Evolutionary conservation across 2,888 invertebrate genomes (phyloP).

Genomic region (Antheraea yamamai): DNA sequence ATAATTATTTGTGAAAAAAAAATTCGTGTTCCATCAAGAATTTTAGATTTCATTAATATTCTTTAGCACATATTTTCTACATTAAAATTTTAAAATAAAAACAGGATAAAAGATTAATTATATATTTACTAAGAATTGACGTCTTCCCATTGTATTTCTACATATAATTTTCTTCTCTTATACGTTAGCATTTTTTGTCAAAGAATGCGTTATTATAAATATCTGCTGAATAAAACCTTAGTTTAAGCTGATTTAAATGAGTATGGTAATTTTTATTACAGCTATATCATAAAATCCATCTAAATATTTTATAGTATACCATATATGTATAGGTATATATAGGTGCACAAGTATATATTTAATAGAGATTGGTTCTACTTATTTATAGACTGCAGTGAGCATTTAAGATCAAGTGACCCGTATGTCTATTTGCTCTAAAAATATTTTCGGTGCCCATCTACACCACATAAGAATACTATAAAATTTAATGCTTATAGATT

Average conservation of each 20-base stretch:
- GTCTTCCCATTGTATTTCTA: not conserved
- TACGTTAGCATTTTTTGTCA: not conserved
- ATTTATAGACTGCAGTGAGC: no score
- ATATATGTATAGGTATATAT: not conserved
- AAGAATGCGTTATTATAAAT: not conserved
- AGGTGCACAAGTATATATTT: not conserved
- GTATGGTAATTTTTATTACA: not conserved
- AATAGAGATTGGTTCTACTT: no score
- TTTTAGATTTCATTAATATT: not conserved
- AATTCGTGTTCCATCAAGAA: not conserved
- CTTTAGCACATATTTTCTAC: not conserved
- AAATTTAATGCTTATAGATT: no score
- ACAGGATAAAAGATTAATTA: not conserved
- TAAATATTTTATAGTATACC: not conserved
- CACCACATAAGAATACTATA: no score
- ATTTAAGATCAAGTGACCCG: no score
- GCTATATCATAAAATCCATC: not conserved
- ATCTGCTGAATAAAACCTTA: not conserved
- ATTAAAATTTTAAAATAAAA: not conserved
- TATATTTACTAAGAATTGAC: not conserved
- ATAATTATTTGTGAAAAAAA: not conserved
- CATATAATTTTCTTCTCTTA: not conserved
- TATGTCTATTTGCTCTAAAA: no score
- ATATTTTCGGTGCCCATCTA: no score
- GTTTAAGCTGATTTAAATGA: constrained; percentile 1